Percentiles rank a stretch among this genome's conserved stretches.
Evolutionary conservation across 2,113 vertebrate species (phyloP).

Genomic region (Calonectris borealis): DNA sequence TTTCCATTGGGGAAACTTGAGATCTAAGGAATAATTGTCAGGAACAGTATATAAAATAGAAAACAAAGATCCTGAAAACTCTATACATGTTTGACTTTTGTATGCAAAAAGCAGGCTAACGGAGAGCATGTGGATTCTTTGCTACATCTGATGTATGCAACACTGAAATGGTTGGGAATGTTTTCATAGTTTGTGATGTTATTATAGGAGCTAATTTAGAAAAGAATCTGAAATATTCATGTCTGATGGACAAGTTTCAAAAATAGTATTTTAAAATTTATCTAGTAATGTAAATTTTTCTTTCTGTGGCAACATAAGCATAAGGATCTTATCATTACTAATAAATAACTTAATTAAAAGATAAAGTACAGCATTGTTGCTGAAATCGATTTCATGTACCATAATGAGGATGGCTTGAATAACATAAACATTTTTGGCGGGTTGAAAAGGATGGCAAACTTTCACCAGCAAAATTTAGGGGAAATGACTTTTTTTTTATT

Average conservation of each 20-base stretch:
- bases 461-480: not conserved
- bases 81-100: not conserved
- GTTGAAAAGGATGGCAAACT: not conserved
- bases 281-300: not conserved
- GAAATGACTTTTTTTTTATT: not conserved
- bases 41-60: not conserved
- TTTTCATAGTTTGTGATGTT: not conserved
- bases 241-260: not conserved
- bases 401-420: not conserved
- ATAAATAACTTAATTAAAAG: not conserved
- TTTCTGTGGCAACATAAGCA: not conserved
- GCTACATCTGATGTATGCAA: not conserved
- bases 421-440: not conserved
- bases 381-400: not conserved
- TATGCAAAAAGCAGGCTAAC: not conserved
- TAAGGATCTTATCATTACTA: not conserved
- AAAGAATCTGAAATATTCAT: not conserved
- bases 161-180: not conserved
- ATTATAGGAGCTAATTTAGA: not conserved
- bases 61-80: not conserved
- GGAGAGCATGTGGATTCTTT: not conserved
- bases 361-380: not conserved
- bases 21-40: not conserved
- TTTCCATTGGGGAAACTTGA: not conserved
- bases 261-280: not conserved